Evolutionary conservation across 2,888 invertebrate species (phyloP), one percentile per base, ranked within the genome.

Genomic region (Cerceris ruficornis): DNA sequence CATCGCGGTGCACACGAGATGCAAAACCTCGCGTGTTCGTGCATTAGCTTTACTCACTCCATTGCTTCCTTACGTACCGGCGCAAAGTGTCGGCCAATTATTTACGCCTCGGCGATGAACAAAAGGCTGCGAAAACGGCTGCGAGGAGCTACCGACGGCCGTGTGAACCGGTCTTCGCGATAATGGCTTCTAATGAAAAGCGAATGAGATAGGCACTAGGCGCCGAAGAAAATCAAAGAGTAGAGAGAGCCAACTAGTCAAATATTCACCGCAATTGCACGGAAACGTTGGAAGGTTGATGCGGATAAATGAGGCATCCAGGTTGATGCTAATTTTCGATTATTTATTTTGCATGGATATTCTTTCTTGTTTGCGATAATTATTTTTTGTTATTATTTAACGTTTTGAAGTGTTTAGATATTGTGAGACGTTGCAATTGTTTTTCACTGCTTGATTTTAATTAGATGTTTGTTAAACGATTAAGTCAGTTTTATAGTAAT

Each of bases 41-140:
- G 75, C 62, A 57, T 57, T 60, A 62, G 55, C 67, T 64, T 64
- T 70, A 43, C 54, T 65, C 64, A 17, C 42, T 62, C 46, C 62
- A 67, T 75, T 67, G 68, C 39, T 52, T 41, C 42, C 55, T 75
- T 62, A 59, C 49, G 52, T 50, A 75, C 68, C 14, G 69, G 64
- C 67, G 46, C 50, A 58, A 76, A 74, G 64, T 74, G 71, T 71
- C 75, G 62, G 60, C 69, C 72, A 70, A 73, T 81, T 68, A 77
- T 76, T 75, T 58, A 64, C 70, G 67, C 60, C 60, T 65, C 14
- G 49, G 11, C 42, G 65, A 49, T 49, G 65, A 70, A 73, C 52
- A 70, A 69, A 61, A 50, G 66, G 46, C 67, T 43, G 54, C 57
- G 69, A 69, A 69, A 57, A 77, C 77, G 66, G 28, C 28, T 28